These are phyloP conservation scores for Campoplex capitator DNA, from an alignment of 2,888 invertebrate species.

Conservation along the genomic window DNA sequence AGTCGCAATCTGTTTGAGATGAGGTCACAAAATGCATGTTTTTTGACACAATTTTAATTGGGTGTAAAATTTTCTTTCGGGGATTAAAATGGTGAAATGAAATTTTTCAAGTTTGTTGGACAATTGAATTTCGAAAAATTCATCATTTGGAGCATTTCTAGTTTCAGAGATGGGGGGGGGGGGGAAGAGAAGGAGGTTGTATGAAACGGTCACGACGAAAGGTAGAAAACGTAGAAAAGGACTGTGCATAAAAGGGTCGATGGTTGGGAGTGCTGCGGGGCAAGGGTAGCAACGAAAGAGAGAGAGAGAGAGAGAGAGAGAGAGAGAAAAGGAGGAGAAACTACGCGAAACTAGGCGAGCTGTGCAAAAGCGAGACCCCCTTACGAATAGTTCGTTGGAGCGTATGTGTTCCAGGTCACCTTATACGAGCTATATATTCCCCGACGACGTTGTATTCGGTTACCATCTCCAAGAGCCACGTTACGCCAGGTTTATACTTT, in stretches of 20 bases:
- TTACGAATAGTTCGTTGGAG: conserved; percentile 59
- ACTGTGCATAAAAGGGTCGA: conserved; percentile 48
- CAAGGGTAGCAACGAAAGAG: conserved; percentile 3
- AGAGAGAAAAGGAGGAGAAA: conserved; percentile 15
- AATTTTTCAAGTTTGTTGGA: background rate
- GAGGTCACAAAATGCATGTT: background rate
- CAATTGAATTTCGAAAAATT: background rate
- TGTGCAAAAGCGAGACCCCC: conserved; percentile 63
- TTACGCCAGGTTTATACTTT: conserved; percentile 41
- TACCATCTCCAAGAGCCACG: conserved; percentile 62
- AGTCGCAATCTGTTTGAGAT: background rate
- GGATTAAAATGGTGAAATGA: background rate
- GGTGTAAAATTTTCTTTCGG: background rate
- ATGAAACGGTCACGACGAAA: conserved; percentile 16
- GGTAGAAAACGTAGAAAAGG: conserved; percentile 11
- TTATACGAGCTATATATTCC: conserved; percentile 51
- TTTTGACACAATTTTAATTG: background rate
- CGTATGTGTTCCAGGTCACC: conserved; percentile 65
- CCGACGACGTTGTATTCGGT: conserved; percentile 61
- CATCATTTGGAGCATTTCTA: conserved; percentile 6
- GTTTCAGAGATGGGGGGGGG: background rate
- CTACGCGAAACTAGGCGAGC: conserved; percentile 66
- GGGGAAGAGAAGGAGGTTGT: too few species aligned
- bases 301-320: conserved; percentile 2
- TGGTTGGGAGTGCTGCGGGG: conserved; percentile 35